Base-by-base conservation (phyloP, 2,797 vertebrate species). In the Decapterus maruadsi region DNA sequence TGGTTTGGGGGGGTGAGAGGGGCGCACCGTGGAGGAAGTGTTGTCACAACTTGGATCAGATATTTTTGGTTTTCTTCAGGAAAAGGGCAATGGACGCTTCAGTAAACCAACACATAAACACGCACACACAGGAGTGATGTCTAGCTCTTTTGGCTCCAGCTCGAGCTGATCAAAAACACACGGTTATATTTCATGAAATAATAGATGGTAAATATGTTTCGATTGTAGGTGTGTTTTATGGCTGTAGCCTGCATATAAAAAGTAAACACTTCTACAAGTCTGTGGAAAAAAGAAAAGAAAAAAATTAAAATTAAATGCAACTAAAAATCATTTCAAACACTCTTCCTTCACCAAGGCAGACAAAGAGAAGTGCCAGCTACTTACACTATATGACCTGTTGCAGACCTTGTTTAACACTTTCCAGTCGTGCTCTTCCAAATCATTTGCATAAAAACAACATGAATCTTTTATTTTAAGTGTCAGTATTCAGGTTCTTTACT, bases 11-110 rank as follows among this genome's bases (percentile, higher is more conserved):
- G 36, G 45, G 55, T 5, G 38, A 16, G 6, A 26, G 20, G 54
- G 14, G 0, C 2, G 48, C 53, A 19, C 50, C 29, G 26, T 2
- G 48, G 51, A 55, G 78, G 58, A 62, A 70, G 56, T 14, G 74
- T 54, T 67, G 59, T 73, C 70, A 69, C 56, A 77, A 77, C 12
- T 65, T 66, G 22, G 50, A 61, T 72, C 61, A 40, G 78, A 77
- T 71, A 45, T 73, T 85, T 34, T 54, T 50, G 56, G 51, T 53
- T 68, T 72, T 76, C 50, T 76, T 43, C 29, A 34, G 63, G 45
- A 76, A 76, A 72, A 68, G 46, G 31, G 12, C 19, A 46, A 60
- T 31, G 7, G 78, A 64, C 72, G 72, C 61, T 67, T 26, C 1
- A 14, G 36, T 31, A 38, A n/a, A 65, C 38, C 8, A 40, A 40